Evolutionary conservation across 2,888 invertebrate genomes (phyloP).

Genomic region (Poecilobothrus nobilitatus): DNA sequence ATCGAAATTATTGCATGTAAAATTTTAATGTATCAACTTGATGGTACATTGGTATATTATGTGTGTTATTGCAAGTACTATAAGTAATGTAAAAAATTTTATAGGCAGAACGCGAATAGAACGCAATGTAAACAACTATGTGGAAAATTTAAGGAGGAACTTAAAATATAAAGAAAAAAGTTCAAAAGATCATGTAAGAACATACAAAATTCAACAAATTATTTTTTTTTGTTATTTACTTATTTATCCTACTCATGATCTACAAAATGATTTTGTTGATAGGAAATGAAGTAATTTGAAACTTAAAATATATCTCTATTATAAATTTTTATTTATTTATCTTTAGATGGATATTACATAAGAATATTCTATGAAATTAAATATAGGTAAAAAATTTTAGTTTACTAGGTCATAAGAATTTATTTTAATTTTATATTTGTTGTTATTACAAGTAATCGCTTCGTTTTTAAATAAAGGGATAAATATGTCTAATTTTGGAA

Average conservation of each 20-base stretch:
- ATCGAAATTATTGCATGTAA: too few species aligned
- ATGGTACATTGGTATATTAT: too few species aligned
- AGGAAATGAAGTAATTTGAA: background rate
- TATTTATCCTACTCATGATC: background rate
- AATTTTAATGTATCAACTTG: too few species aligned
- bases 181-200: slow-evolving; percentile 3
- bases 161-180: background rate
- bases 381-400: background rate
- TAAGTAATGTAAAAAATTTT: background rate
- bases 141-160: background rate
- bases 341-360: too few species aligned
- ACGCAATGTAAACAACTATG: background rate
- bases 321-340: too few species aligned
- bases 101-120: background rate
- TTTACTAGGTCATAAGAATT: background rate
- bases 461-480: too few species aligned
- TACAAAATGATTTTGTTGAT: background rate
- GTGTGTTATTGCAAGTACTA: too few species aligned
- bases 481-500: too few species aligned
- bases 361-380: too few species aligned
- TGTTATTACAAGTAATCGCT: too few species aligned
- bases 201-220: background rate
- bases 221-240: background rate
- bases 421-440: too few species aligned
- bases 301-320: background rate